These are phyloP conservation scores for Pharmacophagus antenor DNA, from an alignment of 2,888 invertebrate genomes.

Conservation along the genomic window DNA sequence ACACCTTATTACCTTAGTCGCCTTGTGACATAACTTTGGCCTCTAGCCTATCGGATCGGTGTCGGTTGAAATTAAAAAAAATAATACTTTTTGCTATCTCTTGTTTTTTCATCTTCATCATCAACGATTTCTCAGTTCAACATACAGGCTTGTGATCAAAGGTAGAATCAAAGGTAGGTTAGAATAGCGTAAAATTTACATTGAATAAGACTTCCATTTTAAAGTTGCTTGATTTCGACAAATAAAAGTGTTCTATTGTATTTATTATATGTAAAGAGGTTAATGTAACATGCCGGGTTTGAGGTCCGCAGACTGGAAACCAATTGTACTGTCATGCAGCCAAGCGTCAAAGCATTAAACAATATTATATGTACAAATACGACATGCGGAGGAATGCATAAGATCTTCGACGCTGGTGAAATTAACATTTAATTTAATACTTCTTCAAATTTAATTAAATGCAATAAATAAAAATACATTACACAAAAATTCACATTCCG, in stretches of 20 bases:
- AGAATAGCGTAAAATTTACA: background rate
- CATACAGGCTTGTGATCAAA: no score
- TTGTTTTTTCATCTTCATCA: no score
- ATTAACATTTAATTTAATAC: background rate
- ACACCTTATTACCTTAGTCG: no score
- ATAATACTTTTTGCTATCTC: no score
- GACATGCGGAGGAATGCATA: background rate
- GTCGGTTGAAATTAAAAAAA: no score
- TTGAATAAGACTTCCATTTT: background rate
- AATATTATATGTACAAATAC: slow-evolving; percentile 5
- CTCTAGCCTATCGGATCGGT: no score
- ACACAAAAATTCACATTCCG: no score
- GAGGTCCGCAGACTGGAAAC: slow-evolving; percentile 45
- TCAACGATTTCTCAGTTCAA: no score
- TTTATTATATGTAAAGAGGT: background rate
- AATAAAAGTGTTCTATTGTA: background rate
- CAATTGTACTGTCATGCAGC: slow-evolving; percentile 39
- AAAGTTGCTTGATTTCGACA: background rate
- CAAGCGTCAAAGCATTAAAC: slow-evolving; percentile 38
- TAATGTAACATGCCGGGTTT: background rate
- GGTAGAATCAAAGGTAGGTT: no score
- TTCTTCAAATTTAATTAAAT: no score
- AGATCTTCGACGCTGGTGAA: background rate
- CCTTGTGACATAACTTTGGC: no score
- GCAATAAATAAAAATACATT: no score